phyloP scores from a whole-genome alignment of 2,888 invertebrate species.

The Diploptera punctata region DNA sequence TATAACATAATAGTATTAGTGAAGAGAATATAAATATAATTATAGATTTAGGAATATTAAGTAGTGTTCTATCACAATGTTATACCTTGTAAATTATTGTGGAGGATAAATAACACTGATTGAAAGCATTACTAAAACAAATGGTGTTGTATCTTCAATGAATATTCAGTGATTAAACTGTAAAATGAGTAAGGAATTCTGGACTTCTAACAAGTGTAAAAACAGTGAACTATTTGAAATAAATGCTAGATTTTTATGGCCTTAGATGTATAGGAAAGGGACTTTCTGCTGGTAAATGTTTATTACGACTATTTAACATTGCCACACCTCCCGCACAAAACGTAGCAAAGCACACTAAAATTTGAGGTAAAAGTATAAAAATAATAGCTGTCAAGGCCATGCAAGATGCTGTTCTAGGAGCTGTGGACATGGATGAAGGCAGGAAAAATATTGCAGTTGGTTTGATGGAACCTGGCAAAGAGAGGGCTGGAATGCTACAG shows the following conservation, averaged over 20 bases:
- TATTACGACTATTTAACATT: background rate
- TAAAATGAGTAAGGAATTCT: background rate
- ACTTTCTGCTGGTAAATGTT: background rate
- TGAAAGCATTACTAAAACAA: constrained; percentile 3
- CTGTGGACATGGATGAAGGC: background rate
- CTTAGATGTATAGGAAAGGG: background rate
- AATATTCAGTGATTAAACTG: background rate
- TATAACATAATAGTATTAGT: background rate
- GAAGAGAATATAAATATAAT: background rate
- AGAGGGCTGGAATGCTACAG: background rate
- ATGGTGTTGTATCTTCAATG: background rate
- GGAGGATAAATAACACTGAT: background rate
- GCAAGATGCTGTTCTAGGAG: background rate
- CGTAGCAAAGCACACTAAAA: background rate
- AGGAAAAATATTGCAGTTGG: background rate
- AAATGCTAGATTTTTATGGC: background rate
- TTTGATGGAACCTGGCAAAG: constrained; percentile 21
- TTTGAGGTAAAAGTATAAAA: background rate
- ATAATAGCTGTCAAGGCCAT: background rate
- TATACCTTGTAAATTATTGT: background rate
- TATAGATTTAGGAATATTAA: background rate
- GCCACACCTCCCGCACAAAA: constrained; percentile 4
- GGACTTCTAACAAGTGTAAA: background rate
- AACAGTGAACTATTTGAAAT: no score
- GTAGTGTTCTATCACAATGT: background rate